Base-by-base conservation (phyloP, 1,140 invertebrate genomes). In the Cyclina sinensis region DNA sequence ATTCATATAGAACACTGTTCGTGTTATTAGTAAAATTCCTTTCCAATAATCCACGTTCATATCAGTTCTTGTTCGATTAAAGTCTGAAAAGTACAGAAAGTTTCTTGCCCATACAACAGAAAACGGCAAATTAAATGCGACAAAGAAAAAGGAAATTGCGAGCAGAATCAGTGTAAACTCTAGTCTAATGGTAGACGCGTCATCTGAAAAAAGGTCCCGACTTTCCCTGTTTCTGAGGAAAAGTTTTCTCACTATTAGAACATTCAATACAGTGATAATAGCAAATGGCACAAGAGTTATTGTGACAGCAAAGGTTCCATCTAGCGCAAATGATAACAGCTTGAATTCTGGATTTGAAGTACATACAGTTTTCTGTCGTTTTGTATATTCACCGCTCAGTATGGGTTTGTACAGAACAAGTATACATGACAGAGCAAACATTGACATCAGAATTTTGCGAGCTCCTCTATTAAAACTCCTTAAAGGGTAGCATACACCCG, bases 1-100 rank as follows among this genome's bases (percentile, higher is more conserved):
- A 74, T 94, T 94, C 59, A 93, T 90, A 73, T 93, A 93, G 62
- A 94, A 94, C 35, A 94, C 91, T 18, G 91, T 89, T 46, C 91
- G 83, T 0, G 91, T 85, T 9, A 94, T 48, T 18, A 32, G n/a
- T 16, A 74, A 37, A 12, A 84, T 24, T 5, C 82, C 82, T 3
- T 14, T 70, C 82, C 82, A 84, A 54, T 73, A 84, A 12, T 48
- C 27, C 16, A 43, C 43, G 12, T 24, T 35, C 0, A 59, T 37
- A 5, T 18, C 16, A 18, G 74, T 11, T 27, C 39, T 54, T 7
- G 0, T 16, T 39, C 30, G 68, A 14, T 32, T 46, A n/a, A 48
- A 18, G 9, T 35, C n/a, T n/a, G 78, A 48, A 24, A 35, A 57
- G 7, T 57, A 27, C 2, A 89, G 21, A 30, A 83, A 74, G 18